Conservation (phyloP, 2,888 invertebrate species). For the Drosophila prostipennis region DNA sequence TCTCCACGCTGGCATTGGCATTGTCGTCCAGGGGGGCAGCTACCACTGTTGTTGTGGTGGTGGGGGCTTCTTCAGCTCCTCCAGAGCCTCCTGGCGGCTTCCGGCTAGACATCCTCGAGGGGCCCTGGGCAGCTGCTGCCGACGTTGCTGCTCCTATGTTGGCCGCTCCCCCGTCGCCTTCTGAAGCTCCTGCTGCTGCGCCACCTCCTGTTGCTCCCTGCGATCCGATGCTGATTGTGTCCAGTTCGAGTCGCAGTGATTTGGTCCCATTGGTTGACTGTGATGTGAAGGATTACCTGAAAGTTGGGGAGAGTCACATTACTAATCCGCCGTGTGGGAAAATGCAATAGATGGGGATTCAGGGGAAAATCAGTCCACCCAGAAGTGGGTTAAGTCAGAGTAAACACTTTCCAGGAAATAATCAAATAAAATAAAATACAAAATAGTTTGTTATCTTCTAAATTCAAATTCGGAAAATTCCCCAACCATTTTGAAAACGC, state of each 20-base stretch:
- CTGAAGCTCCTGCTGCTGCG: conserved; percentile 18
- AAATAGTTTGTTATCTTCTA: not conserved
- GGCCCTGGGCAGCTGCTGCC: conserved; percentile 63
- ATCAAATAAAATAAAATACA: no score
- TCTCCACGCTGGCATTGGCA: conserved; percentile 27
- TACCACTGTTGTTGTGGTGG: conserved; percentile 9
- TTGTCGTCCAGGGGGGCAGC: conserved; percentile 25
- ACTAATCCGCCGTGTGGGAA: conserved; percentile 38
- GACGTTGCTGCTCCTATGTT: conserved; percentile 74
- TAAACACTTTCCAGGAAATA: not conserved
- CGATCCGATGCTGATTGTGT: conserved; percentile 51
- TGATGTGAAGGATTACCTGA: conserved; percentile 24
- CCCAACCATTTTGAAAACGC: not conserved
- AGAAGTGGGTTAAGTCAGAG: no score
- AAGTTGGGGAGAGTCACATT: conserved; percentile 5
- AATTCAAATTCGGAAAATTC: not conserved
- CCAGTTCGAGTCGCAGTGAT: conserved; percentile 58
- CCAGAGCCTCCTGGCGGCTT: conserved; percentile 46
- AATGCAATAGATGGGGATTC: not conserved
- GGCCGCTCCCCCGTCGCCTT: conserved; percentile 37
- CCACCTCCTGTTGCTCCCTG: conserved; percentile 17
- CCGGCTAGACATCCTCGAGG: conserved; percentile 70
- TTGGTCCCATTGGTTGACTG: conserved; percentile 74
- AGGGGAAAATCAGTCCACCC: not conserved
- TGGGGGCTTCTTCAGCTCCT: conserved; percentile 9